Conservation (phyloP, 2,113 vertebrate genomes). For the Vidua macroura region DNA sequence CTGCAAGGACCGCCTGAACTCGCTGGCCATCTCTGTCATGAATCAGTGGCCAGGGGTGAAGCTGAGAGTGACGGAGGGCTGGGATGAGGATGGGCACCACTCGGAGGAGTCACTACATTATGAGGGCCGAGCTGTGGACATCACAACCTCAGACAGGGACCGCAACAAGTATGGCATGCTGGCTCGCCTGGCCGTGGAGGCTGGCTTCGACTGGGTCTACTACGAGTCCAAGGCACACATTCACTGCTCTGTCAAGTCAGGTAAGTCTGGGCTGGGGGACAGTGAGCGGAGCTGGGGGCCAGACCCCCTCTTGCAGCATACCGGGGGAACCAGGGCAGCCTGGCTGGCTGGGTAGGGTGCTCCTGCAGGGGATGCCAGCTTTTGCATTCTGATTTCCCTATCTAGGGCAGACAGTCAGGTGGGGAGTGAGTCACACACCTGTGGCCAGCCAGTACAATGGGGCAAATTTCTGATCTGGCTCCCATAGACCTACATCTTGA, state of each 20-base stretch:
- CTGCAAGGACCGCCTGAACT: constrained; percentile 97
- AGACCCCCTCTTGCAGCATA: background rate
- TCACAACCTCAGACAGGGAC: constrained; percentile 92
- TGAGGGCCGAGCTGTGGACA: constrained; percentile 89
- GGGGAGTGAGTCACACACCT: background rate
- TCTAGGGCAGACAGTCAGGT: background rate
- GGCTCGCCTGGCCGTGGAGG: constrained; percentile 89
- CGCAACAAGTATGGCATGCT: constrained; percentile 92
- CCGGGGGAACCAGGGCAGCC: fast-evolving
- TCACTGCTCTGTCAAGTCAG: constrained; percentile 96
- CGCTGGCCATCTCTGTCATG: constrained; percentile 94
- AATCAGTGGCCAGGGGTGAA: constrained; percentile 92
- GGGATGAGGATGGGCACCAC: constrained; percentile 93
- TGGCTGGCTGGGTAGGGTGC: background rate
- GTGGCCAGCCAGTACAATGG: background rate
- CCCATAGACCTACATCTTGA: background rate
- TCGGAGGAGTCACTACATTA: constrained; percentile 90
- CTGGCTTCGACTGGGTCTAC: constrained; percentile 94
- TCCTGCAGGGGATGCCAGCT: background rate
- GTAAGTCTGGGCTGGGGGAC: constrained; percentile 68
- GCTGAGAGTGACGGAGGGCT: constrained; percentile 91
- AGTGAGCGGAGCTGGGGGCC: background rate
- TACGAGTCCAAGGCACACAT: constrained; percentile 92
- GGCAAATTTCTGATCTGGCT: background rate
- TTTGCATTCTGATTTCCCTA: background rate